Evolutionary conservation across 2,797 vertebrate genomes (phyloP).

Genomic region (Perodicticus potto): DNA sequence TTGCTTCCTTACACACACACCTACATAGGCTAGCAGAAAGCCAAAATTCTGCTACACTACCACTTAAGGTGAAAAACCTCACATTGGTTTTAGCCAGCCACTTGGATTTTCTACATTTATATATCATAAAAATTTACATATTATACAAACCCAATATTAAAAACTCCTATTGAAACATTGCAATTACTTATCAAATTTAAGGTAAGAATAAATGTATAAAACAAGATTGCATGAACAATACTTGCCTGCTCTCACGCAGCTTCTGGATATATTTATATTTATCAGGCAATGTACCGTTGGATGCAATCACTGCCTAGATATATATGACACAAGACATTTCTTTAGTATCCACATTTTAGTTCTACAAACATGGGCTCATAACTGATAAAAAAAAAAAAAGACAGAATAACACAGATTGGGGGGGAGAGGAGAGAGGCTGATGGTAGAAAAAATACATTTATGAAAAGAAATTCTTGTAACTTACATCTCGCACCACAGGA

Average conservation of each 20-base stretch:
- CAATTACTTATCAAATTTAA: slow-evolving; percentile 62
- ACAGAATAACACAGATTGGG: neutral
- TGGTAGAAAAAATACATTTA: neutral
- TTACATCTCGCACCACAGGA: slow-evolving; percentile 95
- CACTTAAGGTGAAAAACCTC: slow-evolving; percentile 8
- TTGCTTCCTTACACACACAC: neutral
- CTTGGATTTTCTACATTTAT: slow-evolving; percentile 10
- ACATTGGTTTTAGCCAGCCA: neutral
- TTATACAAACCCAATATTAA: neutral
- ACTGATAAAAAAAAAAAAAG: slow-evolving; percentile 20
- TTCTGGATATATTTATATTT: slow-evolving; percentile 98
- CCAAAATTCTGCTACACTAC: neutral
- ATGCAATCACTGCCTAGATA: slow-evolving; percentile 96
- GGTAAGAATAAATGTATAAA: slow-evolving; percentile 30
- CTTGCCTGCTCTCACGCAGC: slow-evolving; percentile 94
- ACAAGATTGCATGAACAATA: slow-evolving; percentile 37
- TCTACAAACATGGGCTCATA: slow-evolving; percentile 23
- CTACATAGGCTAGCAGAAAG: neutral
- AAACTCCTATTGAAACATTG: slow-evolving; percentile 35
- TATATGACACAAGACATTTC: slow-evolving; percentile 76
- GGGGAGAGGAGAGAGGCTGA: neutral
- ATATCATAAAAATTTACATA: neutral
- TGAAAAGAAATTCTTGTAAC: slow-evolving; percentile 79
- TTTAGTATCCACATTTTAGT: slow-evolving; percentile 68
- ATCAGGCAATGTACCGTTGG: slow-evolving; percentile 94